Base-by-base conservation (phyloP, 1,140 invertebrate species). In the Probaryconus sp. region DNA sequence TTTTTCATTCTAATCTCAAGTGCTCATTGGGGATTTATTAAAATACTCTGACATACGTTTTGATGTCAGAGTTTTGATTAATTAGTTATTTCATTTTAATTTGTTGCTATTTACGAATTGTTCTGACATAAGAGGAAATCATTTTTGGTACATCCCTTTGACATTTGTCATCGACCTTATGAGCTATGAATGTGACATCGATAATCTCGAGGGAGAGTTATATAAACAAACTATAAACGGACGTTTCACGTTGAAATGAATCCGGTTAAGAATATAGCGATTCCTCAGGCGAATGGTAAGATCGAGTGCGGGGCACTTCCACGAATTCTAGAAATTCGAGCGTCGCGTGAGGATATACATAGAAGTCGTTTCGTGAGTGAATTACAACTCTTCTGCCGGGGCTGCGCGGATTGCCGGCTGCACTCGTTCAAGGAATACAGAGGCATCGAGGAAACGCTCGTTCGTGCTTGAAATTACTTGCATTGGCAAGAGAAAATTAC, bases 381-480 rank as follows among this genome's bases (percentile, higher is more conserved):
- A 74, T 63, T 74, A 68, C 56, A 63, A 43, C 63, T 74, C 70
- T 67, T 74, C 63, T 61, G 63, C 30, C 37, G 61, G 63, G 50
- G 48, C 50, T 38, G 37, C 6, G 24, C 43, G 58, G n/a, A 35
- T 28, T 21, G 37, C 43, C 37, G 51, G 51, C 51, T 45, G 42
- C 24, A 33, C 65, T 67, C 48, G 38, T 63, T 10, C 17, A 24
- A 33, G 47, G 28, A 43, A 11, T 21, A 31, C 37, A 37, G 28
- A 16, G 47, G 45, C 33, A 60, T 60, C 40, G 58, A 72, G 68
- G 72, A 75, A 75, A 47, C 38, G 60, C 11, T 60, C 64, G 60
- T 75, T 75, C 72, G 72, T 75, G 72, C 53, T 47, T 69, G 50
- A 75, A 75, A 75, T 69, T 75, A 65, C 72, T 75, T 65, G 65